Conservation (phyloP, 2,113 vertebrate species). For the Eretmochelys imbricata region DNA sequence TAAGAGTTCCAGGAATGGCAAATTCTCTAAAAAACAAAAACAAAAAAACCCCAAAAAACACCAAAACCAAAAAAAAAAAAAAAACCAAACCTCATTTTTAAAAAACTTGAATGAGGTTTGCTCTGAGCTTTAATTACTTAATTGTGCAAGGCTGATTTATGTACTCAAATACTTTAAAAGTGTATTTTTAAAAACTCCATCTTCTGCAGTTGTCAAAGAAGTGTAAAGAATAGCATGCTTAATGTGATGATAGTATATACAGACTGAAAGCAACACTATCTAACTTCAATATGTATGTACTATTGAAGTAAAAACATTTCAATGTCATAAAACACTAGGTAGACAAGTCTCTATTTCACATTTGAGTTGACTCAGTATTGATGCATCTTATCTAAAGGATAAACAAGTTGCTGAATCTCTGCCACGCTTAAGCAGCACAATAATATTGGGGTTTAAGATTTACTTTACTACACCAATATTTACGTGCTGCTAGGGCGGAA, state of each 20-base stretch:
- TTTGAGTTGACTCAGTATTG: background rate
- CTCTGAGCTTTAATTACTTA: background rate
- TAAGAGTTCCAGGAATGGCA: background rate
- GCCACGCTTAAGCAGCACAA: conserved; percentile 99
- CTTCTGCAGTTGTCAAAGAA: background rate
- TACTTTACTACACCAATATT: conserved; percentile 97
- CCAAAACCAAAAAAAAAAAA: no score
- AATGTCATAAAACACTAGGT: background rate
- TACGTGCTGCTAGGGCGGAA: conserved; percentile 99
- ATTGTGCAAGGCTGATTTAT: background rate
- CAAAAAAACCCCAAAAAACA: no score
- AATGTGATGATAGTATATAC: background rate
- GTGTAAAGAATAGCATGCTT: background rate
- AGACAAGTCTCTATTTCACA: background rate
- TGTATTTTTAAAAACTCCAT: background rate
- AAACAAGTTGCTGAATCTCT: conserved; percentile 75
- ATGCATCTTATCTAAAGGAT: background rate
- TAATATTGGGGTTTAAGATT: conserved; percentile 96
- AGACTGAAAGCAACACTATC: no score
- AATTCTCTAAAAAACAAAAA: background rate
- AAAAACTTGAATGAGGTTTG: background rate
- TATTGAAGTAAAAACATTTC: background rate
- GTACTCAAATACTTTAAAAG: background rate
- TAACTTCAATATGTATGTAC: background rate
- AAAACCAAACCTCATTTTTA: background rate